These are phyloP conservation scores for Adelosebastes latens DNA, from an alignment of 2,797 vertebrate genomes.

Conservation along the genomic window DNA sequence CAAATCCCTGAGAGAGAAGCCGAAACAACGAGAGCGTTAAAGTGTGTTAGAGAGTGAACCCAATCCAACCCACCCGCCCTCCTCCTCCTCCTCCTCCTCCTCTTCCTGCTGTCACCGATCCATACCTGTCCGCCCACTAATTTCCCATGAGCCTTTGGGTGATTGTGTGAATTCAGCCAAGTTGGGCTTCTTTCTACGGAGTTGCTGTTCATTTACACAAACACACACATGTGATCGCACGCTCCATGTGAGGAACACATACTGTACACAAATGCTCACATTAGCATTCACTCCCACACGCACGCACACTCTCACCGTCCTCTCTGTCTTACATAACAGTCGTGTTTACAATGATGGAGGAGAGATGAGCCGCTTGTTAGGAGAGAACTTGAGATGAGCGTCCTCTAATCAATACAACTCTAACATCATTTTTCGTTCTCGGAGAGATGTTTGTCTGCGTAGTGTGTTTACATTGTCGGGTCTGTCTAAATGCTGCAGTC, in stretches of 20 bases:
- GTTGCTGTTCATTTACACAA: constrained; percentile 36
- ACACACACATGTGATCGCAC: constrained; percentile 2
- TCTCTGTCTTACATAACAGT: constrained; percentile 37
- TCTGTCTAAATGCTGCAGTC: constrained; percentile 34
- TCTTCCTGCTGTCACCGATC: constrained; percentile 60
- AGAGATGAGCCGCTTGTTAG: constrained; percentile 33
- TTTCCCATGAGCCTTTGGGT: constrained; percentile 70
- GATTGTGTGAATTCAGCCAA: constrained; percentile 62
- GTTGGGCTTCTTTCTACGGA: constrained; percentile 16
- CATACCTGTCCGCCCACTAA: constrained; percentile 74
- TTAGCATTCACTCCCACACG: constrained; percentile 24
- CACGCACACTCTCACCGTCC: constrained; percentile 1
- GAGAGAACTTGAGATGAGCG: constrained; percentile 12
- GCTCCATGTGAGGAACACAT: background rate
- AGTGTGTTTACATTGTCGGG: constrained; percentile 31
- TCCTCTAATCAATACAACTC: constrained; percentile 17
- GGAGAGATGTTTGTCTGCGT: constrained; percentile 10
- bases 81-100: constrained; percentile 3
- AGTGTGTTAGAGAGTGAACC: constrained; percentile 46
- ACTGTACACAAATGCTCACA: constrained; percentile 28
- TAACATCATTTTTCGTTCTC: background rate
- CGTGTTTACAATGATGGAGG: constrained; percentile 32
- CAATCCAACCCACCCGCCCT: constrained; percentile 32
- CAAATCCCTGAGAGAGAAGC: constrained; percentile 2
- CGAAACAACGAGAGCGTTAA: constrained; percentile 22